phyloP scores from a whole-genome alignment of 2,797 vertebrate genomes.

The Petrocephalus schoutedeni region DNA sequence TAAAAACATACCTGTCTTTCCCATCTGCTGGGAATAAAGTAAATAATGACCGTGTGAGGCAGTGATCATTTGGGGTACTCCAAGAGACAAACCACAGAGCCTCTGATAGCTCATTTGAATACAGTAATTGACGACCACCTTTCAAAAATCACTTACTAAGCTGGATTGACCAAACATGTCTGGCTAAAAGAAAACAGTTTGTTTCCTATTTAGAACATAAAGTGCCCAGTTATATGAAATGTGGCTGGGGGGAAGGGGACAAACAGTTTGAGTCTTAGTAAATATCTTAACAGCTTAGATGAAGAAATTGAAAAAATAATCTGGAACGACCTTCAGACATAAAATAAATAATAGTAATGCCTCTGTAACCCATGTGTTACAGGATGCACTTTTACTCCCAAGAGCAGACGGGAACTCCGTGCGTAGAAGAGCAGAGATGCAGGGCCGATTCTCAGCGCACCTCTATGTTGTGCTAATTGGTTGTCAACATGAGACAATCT shows the following conservation, averaged over 20 bases:
- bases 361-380: not conserved
- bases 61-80: not conserved
- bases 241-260: not conserved
- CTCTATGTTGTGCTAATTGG: not conserved
- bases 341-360: not conserved
- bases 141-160: slow-evolving; percentile 2
- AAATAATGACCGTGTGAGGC: not conserved
- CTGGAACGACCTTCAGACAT: not conserved
- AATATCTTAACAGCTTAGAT: not conserved
- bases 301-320: not conserved
- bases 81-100: not conserved
- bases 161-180: not conserved
- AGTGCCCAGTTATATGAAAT: not conserved
- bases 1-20: not conserved
- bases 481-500: not conserved
- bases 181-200: not conserved
- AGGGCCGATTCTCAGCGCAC: not conserved
- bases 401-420: not conserved
- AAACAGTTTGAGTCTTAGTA: not conserved
- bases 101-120: not conserved
- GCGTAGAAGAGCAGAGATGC: not conserved
- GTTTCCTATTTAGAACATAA: not conserved
- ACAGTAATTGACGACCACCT: not conserved
- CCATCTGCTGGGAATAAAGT: not conserved
- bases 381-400: not conserved